Percentiles rank a stretch among this genome's conserved stretches.
Evolutionary conservation across 2,888 invertebrate species (phyloP).

Genomic region (Metacarcinus magister): DNA sequence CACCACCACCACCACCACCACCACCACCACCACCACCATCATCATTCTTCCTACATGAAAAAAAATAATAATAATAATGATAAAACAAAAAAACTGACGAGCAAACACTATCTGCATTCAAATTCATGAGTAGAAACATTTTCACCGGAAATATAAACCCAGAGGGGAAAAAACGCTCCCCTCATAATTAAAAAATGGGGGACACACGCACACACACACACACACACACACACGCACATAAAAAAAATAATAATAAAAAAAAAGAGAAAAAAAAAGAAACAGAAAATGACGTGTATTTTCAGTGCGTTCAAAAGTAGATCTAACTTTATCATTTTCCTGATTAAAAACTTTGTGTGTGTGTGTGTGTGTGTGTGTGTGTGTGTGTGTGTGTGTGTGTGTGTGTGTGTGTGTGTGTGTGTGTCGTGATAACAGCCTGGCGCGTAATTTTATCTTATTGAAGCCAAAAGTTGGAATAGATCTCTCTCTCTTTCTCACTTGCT

Average conservation of each 20-base stretch:
- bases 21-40: slow-evolving; percentile 31
- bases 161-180: slow-evolving; percentile 34
- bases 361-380: slow-evolving; percentile 39
- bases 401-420: slow-evolving; percentile 41
- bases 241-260: not conserved
- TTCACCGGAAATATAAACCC: slow-evolving; percentile 22
- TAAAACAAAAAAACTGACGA: not conserved
- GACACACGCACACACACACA: not conserved
- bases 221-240: not conserved
- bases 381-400: slow-evolving; percentile 40
- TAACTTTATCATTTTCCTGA: slow-evolving; percentile 21
- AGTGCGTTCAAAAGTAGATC: slow-evolving; percentile 38
- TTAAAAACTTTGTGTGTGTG: not conserved
- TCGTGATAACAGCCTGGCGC: not conserved
- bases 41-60: not conserved
- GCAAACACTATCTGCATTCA: not conserved
- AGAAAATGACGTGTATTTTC: not conserved
- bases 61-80: not conserved
- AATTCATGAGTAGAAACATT: slow-evolving; percentile 30
- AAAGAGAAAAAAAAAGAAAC: not conserved
- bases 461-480: not conserved
- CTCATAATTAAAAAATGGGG: slow-evolving; percentile 33
- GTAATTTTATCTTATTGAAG: slow-evolving; percentile 44
- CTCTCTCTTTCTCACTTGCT: not conserved
- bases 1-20: slow-evolving; percentile 15